Conservation (phyloP, 2,888 invertebrate genomes). For the Diaprepes abbreviatus region DNA sequence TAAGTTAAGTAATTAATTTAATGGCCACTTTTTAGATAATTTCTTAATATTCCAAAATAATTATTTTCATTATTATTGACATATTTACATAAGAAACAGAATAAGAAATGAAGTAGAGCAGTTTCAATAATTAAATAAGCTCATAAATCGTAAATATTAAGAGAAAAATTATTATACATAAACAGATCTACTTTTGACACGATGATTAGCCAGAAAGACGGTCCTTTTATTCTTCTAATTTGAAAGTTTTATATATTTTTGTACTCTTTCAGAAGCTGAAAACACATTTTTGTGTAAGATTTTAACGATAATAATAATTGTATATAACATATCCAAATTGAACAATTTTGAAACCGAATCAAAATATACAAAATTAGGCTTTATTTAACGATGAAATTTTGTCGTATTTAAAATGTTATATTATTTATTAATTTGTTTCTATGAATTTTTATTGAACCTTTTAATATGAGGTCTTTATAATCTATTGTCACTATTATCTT, state of each 20-base stretch:
- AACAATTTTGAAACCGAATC: constrained; percentile 20
- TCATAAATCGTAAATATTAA: constrained; percentile 10
- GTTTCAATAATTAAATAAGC: constrained; percentile 13
- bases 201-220: constrained; percentile 19
- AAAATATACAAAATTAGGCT: constrained; percentile 10
- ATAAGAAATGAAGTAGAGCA: constrained; percentile 11
- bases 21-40: constrained; percentile 1
- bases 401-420: constrained; percentile 19
- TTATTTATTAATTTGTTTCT: constrained; percentile 27
- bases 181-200: constrained; percentile 21
- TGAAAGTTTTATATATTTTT: constrained; percentile 37
- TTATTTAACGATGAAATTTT: not conserved
- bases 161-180: constrained; percentile 13
- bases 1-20: not conserved
- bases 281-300: constrained; percentile 21
- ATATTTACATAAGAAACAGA: not conserved
- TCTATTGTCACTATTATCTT: not conserved
- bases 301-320: constrained; percentile 25
- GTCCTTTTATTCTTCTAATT: constrained; percentile 30
- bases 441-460: constrained; percentile 6
- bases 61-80: not conserved
- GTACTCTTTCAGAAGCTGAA: constrained; percentile 7
- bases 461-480: not conserved
- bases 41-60: not conserved
- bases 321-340: constrained; percentile 35